Evolutionary conservation across 1,140 invertebrate genomes (phyloP), one percentile per base, ranked within the genome.

Genomic region (Bombus vancouverensis): DNA sequence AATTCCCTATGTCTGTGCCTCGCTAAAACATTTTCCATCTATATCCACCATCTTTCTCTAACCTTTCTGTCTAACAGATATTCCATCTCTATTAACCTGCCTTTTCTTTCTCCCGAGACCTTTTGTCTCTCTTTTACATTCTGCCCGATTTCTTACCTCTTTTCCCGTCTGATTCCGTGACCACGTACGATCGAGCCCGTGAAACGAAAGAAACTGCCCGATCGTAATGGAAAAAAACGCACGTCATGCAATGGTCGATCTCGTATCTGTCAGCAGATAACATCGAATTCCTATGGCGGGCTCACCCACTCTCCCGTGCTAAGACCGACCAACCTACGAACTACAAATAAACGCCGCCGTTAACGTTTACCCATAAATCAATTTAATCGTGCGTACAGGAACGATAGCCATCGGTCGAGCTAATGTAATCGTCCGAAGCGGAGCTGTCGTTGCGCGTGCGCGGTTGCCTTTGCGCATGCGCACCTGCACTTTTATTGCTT

Each of bases 231-330:
- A 37, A 80, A 86, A 89, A 90, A 85, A 88, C 62, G 66, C 86
- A 37, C 90, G 89, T 87, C 90, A 86, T 70, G 90, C 87, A 84
- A 87, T 81, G 82, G 78, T 87, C 90, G 90, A 91, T 91, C 90
- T 89, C 87, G 87, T 91, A 91, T 91, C 90, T 90, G 89, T 90
- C 90, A 80, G 89, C 25, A 87, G 90, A 91, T 91, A 91, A 90
- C 81, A 91, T 91, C 90, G 90, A 91, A 91, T 91, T 91, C 90
- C 90, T 72, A 53, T 72, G 39, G 84, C 87, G 89, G 83, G 87
- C 90, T 91, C 89, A 91, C 90, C 90, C 90, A 91, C 90, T 91
- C 87, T 76, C 85, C 37, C n/a, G 57, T 22, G 28, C 44, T 37
- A n/a, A 34, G 47, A 15, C 62, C 44, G 71, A 59, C 34, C 70